Evolutionary conservation across 2,797 vertebrate genomes (phyloP), one percentile per base, ranked within the genome.

Genomic region (Fistularia tabacaria): DNA sequence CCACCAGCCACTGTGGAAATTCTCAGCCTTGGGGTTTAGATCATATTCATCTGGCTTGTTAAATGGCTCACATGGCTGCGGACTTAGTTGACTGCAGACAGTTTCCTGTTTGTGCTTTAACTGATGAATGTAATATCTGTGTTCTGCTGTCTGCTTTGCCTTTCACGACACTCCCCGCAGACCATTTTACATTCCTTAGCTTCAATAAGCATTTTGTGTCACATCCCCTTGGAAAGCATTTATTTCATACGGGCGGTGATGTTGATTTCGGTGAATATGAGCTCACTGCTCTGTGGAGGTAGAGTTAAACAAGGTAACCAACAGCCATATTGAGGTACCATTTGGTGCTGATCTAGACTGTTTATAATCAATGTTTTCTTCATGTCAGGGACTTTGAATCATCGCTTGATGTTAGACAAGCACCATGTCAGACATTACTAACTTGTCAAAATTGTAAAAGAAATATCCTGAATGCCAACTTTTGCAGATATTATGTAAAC

Each of bases 81-180:
- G 42, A 55, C 3, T 10, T 14, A 13, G 3, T 58, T 40, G 2
- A 40, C 37, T 44, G 14, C 25, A 36, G 49, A 52, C 38, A 1
- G 3, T 57, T 56, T 58, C 38, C 64, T 71, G 74, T 72, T 52
- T 77, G 25, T 25, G 25, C 25, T 25, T 25, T 25, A 25, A 69
- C n/a, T 66, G 62, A 77, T 76, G 85, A 85, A 84, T 83, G 80
- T 83, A 67, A 56, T 54, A 66, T 65, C 46, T 81, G 77, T 83
- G 70, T 63, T 67, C 49, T 57, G 65, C 59, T 57, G 42, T 73
- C 59, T 61, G 51, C 62, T 59, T 60, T 41, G 14, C 25, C 65
- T 51, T 13, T 64, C 51, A 67, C 57, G 11, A 0, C 3, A 7
- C 45, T 13, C 52, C 15, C 36, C 13, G 40, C 43, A 36, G 46